Evolutionary conservation across 2,797 vertebrate genomes (phyloP), one percentile per base, ranked within the genome.

Genomic region (Gambusia yucatana): DNA sequence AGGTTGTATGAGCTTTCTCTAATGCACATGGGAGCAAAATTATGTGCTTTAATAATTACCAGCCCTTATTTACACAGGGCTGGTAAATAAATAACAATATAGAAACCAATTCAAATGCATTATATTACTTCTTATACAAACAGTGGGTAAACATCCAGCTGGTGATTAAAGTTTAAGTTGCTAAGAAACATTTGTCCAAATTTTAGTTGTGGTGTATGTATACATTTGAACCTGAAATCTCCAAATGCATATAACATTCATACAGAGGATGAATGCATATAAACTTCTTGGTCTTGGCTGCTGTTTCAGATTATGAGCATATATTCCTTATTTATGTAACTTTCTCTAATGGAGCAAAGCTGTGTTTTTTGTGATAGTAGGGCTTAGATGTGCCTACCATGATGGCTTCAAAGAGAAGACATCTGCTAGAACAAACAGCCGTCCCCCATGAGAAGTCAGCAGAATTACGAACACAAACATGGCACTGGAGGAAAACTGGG

Each of bases 371-470:
- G 90, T 93, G 91, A 92, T 92, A 94, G 93, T 89, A 86, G 89
- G 86, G 84, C 83, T 79, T 86, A 77, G 85, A 91, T 87, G 87
- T 88, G 88, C 87, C 88, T 86, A 91, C 88, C 89, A 61, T 2
- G 87, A 94, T 90, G 86, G 82, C 90, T 92, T 94, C 90, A 93
- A 94, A 94, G 91, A 93, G 85, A 74, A 55, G 92, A 44, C 94
- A 94, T 94, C 94, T 95, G 94, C 81, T 93, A 84, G 94, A 93
- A 91, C 88, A 92, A 94, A 90, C 87, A 78, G 79, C 84, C 10
- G 33, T 92, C 92, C 87, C 57, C 63, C 88, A 0, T 6, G 82
- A 87, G 91, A 87, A 73, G 72, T 46, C 59, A n/a, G 82, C 6
- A 59, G 89, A 92, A 89, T 89, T 84, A 84, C 1, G 87, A 93